These are phyloP conservation scores for Plumapathes pennacea DNA, from an alignment of 92 coral and sea anemone genomes.

Conservation along the genomic window DNA sequence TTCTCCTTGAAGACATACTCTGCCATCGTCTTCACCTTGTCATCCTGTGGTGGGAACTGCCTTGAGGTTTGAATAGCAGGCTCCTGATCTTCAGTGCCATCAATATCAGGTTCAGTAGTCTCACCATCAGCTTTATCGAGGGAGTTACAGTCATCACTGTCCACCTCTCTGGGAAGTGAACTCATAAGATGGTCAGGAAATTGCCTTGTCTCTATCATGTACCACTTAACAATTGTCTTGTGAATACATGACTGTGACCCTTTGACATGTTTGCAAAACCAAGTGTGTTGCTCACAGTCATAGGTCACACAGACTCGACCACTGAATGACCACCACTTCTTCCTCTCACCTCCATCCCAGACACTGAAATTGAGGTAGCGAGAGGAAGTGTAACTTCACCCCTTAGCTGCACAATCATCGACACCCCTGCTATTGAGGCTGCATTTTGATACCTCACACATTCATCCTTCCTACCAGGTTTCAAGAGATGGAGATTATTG, in stretches of 20 bases:
- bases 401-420: conserved; percentile 26
- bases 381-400: conserved; percentile 25
- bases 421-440: not conserved
- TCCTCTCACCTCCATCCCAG: conserved; percentile 20
- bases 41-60: conserved; percentile 29
- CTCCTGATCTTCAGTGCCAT: not conserved
- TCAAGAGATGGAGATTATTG: conserved; percentile 9
- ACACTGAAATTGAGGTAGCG: conserved; percentile 39
- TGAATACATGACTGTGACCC: conserved; percentile 47
- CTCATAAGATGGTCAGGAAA: conserved; percentile 16
- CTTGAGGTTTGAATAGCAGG: not conserved
- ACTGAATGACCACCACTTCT: conserved; percentile 49
- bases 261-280: conserved; percentile 40
- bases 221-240: conserved; percentile 38
- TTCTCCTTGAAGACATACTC: conserved; percentile 14
- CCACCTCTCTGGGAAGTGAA: conserved; percentile 1
- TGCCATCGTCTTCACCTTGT: conserved; percentile 17
- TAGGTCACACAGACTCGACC: conserved; percentile 36
- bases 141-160: not conserved
- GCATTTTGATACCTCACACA: conserved; percentile 13
- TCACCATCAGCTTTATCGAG: not conserved
- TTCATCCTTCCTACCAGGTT: conserved; percentile 10
- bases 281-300: conserved; percentile 18
- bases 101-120: not conserved
- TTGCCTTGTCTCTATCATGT: conserved; percentile 14